phyloP scores from a whole-genome alignment of 2,888 invertebrate species.

The Girardia tigrina region DNA sequence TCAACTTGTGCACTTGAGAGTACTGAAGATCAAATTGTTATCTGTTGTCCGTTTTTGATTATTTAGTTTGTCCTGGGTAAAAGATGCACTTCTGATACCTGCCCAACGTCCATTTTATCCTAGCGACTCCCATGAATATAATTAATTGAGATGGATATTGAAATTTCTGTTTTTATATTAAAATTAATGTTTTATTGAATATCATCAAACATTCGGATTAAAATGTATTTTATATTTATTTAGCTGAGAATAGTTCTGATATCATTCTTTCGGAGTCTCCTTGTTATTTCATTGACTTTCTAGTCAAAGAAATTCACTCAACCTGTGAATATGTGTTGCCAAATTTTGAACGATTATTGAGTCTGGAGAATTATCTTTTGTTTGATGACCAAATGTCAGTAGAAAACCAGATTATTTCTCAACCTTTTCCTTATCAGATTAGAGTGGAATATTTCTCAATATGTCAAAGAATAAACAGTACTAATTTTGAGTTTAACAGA shows the following conservation, averaged over 20 bases:
- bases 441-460: neutral
- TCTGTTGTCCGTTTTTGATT: too few relatives aligned
- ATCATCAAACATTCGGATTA: too few relatives aligned
- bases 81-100: too few relatives aligned
- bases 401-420: neutral
- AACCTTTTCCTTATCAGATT: neutral
- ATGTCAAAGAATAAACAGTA: neutral
- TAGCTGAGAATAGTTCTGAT: neutral
- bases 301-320: neutral
- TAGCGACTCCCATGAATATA: too few relatives aligned
- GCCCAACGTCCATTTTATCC: too few relatives aligned
- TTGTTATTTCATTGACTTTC: slow-evolving; percentile 11
- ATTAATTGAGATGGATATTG: too few relatives aligned
- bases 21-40: too few relatives aligned
- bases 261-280: neutral
- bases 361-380: neutral
- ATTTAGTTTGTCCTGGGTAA: too few relatives aligned
- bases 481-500: neutral
- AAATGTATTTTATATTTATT: neutral
- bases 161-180: too few relatives aligned
- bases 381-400: neutral
- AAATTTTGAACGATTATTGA: neutral
- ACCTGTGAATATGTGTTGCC: neutral
- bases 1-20: too few relatives aligned
- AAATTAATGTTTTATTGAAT: too few relatives aligned